Evolutionary conservation across 2,797 vertebrate genomes (phyloP).

Genomic region (Sebastes iracundus): DNA sequence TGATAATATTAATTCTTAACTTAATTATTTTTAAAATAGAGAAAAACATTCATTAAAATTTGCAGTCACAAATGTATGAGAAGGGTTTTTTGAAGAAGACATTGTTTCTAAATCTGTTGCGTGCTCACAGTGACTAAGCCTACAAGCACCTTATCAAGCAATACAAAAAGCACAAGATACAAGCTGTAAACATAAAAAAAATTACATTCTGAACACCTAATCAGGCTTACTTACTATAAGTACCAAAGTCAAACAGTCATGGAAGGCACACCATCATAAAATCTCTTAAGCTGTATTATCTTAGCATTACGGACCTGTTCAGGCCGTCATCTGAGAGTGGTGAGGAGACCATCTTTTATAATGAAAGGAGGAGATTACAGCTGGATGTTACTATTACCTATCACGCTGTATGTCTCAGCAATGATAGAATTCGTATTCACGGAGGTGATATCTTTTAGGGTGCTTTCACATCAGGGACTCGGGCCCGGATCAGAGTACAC

Average conservation of each 20-base stretch:
- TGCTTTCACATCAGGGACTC: too few relatives aligned
- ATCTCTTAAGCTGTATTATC: conserved; percentile 68
- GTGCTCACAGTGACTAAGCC: conserved; percentile 52
- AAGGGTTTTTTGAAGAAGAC: background rate
- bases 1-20: background rate
- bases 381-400: conserved; percentile 2
- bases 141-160: conserved; percentile 49
- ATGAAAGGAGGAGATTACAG: conserved; percentile 25
- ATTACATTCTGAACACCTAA: conserved; percentile 46
- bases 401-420: background rate
- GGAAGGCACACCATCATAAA: conserved; percentile 33
- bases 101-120: conserved; percentile 32
- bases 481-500: too few relatives aligned
- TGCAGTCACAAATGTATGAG: conserved; percentile 12
- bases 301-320: conserved; percentile 19
- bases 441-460: background rate
- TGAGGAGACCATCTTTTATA: background rate
- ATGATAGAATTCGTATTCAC: background rate
- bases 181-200: conserved; percentile 32
- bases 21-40: background rate
- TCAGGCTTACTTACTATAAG: conserved; percentile 61
- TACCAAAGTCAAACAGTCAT: conserved; percentile 44
- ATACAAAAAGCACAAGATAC: conserved; percentile 54
- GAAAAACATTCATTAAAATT: conserved; percentile 8
- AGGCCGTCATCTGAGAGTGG: background rate